phyloP scores from a whole-genome alignment of 2,888 invertebrate species.

The Standfussiana lucernea region DNA sequence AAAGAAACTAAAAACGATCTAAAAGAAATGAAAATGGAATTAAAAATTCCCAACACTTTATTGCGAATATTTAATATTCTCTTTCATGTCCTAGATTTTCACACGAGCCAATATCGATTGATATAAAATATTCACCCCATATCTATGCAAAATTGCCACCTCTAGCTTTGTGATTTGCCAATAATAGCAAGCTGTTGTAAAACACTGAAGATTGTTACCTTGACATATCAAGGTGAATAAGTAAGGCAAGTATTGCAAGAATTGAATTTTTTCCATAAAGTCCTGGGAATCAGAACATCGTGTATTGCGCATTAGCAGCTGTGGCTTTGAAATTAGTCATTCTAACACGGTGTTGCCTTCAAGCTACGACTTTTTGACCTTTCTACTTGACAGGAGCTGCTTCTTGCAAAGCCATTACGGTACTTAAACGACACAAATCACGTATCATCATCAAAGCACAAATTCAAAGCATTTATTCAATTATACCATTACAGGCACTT shows the following conservation, averaged over 20 bases:
- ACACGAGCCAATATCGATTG: constrained; percentile 23
- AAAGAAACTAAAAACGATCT: background rate
- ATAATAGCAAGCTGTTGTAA: constrained; percentile 24
- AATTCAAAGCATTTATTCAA: too few relatives aligned
- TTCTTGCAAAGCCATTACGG: background rate
- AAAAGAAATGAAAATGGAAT: background rate
- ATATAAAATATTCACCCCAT: constrained; percentile 25
- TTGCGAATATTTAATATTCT: background rate
- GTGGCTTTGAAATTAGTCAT: constrained; percentile 14
- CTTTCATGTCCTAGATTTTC: background rate
- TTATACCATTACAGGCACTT: too few relatives aligned
- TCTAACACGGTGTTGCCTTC: background rate
- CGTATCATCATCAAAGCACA: too few relatives aligned
- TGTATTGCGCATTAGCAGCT: constrained; percentile 33
- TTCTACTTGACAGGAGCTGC: background rate
- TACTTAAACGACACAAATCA: background rate
- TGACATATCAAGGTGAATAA: constrained; percentile 36
- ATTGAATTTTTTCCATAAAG: constrained; percentile 15
- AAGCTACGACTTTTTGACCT: background rate
- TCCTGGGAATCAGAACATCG: constrained; percentile 28
- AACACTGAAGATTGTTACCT: constrained; percentile 20
- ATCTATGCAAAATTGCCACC: constrained; percentile 15
- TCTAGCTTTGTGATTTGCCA: constrained; percentile 19
- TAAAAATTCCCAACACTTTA: background rate
- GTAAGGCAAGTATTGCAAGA: constrained; percentile 1